Evolutionary conservation across 2,113 vertebrate species (phyloP), one percentile per base, ranked within the genome.

Genomic region (Bubo scandiacus): DNA sequence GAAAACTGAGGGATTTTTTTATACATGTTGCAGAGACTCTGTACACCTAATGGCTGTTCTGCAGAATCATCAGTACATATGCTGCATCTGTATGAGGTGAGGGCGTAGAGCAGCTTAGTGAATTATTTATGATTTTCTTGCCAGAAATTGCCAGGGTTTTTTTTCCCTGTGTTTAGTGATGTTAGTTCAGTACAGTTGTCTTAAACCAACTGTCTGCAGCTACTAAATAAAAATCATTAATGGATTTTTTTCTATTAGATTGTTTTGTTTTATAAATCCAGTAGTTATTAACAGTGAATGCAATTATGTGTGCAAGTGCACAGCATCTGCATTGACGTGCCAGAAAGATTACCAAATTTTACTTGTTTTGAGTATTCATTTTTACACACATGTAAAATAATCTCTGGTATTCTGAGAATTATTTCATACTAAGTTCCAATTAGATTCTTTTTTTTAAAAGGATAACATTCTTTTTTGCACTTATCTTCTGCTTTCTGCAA

Each of bases 91-190:
- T 63, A 11, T 67, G 63, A 93, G 65, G 43, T 43, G 65, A 81
- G 43, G 72, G 52, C 77, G 61, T 36, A 72, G 43, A 90, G 63
- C 52, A 91, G n/a, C 40, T 86, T 75, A 74, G 71, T 88, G 71
- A 96, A 91, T 91, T 93, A 94, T 81, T 92, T 90, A 92, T 71
- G 15, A 43, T 88, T 74, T 94, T 89, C 58, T 65, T 65, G 75
- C 30, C 71, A 91, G 75, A 92, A 97, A 85, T 86, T 75, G n/a
- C 45, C 43, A 42, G 55, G 32, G 1, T 0, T 7, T 59, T 92
- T 90, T 94, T 88, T 71, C 49, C 36, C 38, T 67, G 34, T 49
- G 30, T 84, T 72, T 72, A 29, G 45, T 66, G 74, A 38, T 82
- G n/a, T 30, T 70, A n/a, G 43, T 81, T 94, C 88, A 70, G 3